Percentiles rank a stretch among this genome's conserved stretches.
Evolutionary conservation across 2,888 invertebrate species (phyloP).

Genomic region (Automeris io): DNA sequence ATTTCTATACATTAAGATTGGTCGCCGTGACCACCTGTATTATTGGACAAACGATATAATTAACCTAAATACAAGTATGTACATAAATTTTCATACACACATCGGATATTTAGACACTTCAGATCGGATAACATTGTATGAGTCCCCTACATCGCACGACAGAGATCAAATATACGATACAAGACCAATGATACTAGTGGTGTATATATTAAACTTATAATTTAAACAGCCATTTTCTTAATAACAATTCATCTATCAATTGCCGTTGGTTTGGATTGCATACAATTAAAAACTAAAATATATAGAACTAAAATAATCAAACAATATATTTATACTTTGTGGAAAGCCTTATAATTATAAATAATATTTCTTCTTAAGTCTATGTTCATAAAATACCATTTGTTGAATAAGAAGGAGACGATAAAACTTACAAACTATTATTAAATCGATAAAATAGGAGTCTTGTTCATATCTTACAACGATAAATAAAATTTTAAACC

Average conservation of each 20-base stretch:
- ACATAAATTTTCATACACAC: constrained; percentile 13
- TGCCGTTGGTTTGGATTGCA: neutral
- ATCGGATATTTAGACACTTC: constrained; percentile 3
- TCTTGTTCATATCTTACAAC: no score
- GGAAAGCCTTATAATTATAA: no score
- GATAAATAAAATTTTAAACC: no score
- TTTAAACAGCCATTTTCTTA: constrained; percentile 16
- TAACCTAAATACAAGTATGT: constrained; percentile 24
- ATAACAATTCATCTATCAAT: neutral
- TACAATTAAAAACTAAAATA: no score
- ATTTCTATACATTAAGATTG: constrained; percentile 14
- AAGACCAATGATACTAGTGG: neutral
- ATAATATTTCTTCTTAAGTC: no score
- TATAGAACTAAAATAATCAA: no score
- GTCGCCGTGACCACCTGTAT: constrained; percentile 35
- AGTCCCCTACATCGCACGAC: neutral
- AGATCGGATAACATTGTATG: constrained; percentile 2
- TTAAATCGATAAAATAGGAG: no score
- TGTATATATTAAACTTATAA: constrained; percentile 11
- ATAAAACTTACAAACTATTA: no score
- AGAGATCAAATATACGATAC: constrained; percentile 6
- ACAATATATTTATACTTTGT: no score
- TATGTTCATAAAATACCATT: no score
- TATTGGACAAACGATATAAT: constrained; percentile 50
- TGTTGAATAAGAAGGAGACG: no score